phyloP scores from a whole-genome alignment of 2,113 vertebrate species.

The Cyanoliseus patagonus region DNA sequence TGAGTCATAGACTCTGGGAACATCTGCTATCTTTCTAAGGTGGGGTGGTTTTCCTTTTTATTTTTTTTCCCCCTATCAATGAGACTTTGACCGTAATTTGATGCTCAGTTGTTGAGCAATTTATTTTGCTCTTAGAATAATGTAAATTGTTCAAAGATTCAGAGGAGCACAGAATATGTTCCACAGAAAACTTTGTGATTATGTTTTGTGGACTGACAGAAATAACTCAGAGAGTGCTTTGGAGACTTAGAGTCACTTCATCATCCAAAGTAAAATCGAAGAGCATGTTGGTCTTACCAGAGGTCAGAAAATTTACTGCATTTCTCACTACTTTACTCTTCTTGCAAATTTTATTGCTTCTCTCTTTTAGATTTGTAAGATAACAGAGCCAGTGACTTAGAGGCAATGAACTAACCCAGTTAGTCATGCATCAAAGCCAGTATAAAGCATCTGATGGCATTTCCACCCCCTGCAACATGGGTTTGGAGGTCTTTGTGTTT shows the following conservation, averaged over 20 bases:
- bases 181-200: background rate
- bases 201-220: background rate
- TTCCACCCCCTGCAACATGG: background rate
- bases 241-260: background rate
- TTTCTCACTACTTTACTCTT: background rate
- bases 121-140: background rate
- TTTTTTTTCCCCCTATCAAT: background rate
- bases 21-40: background rate
- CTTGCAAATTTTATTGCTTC: background rate
- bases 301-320: background rate
- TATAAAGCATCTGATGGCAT: background rate
- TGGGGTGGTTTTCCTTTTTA: accelerated
- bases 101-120: background rate
- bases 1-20: background rate
- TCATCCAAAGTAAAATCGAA: background rate
- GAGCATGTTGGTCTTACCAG: background rate
- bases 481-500: background rate
- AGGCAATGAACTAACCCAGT: background rate
- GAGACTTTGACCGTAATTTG: background rate
- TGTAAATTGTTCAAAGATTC: background rate
- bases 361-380: background rate
- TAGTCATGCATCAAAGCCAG: background rate
- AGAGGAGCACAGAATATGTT: background rate
- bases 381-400: background rate
- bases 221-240: background rate